These are phyloP conservation scores for Sycophila sp. DNA, from an alignment of 1,140 invertebrate species.

Conservation along the genomic window DNA sequence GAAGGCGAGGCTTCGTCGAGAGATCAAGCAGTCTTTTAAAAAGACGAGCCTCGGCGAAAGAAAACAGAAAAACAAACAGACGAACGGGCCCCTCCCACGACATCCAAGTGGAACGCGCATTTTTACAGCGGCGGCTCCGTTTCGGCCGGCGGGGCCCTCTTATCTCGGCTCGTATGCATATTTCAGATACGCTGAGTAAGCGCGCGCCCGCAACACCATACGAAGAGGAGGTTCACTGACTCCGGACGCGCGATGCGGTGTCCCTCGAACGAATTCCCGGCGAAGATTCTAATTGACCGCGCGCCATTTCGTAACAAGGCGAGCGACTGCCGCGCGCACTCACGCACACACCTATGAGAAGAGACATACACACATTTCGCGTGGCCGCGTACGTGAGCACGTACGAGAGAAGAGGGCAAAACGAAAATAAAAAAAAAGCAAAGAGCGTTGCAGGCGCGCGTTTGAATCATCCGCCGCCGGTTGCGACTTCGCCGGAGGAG, in stretches of 20 bases:
- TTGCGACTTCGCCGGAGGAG: background rate
- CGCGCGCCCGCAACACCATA: background rate
- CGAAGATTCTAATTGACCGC: slow-evolving; percentile 28
- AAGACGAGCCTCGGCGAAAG: too few species aligned
- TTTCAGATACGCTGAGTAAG: slow-evolving; percentile 30
- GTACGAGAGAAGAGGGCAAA: background rate
- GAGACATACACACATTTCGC: too few species aligned
- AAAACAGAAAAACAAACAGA: too few species aligned
- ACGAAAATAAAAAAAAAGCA: background rate
- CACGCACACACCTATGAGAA: too few species aligned
- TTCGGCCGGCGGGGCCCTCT: slow-evolving; percentile 2
- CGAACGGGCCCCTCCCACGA: too few species aligned
- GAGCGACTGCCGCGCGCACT: too few species aligned
- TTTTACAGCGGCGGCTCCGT: background rate
- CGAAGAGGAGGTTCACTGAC: slow-evolving; percentile 19
- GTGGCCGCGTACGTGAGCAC: too few species aligned
- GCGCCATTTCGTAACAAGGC: slow-evolving; percentile 19
- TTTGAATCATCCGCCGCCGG: slow-evolving; percentile 22
- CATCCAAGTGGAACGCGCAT: too few species aligned
- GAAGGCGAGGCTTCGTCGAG: too few species aligned
- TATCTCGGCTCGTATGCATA: background rate
- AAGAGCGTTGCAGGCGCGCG: background rate
- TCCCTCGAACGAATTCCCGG: background rate
- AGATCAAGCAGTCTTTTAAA: too few species aligned
- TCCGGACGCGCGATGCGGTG: background rate